Evolutionary conservation across 2,113 vertebrate species (phyloP), one percentile per base, ranked within the genome.

Genomic region (Bos javanicus): DNA sequence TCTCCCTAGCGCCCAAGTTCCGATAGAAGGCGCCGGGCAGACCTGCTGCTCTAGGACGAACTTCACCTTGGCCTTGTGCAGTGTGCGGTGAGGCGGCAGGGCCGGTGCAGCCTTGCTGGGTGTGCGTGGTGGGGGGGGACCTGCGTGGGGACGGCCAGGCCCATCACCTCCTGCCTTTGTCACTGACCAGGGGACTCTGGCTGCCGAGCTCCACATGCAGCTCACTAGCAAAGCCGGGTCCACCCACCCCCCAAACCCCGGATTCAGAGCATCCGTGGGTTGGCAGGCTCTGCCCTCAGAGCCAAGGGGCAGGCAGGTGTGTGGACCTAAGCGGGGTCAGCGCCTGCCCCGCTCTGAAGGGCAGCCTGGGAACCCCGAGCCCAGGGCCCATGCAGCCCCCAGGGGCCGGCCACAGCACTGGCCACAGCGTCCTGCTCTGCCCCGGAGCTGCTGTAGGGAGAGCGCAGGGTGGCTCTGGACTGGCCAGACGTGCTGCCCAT

Each of bases 11-110:
- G 54, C 50, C 14, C 5, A 17, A 5, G 71, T 23, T 21, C 36
- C 0, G 1, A 6, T 1, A 9, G 62, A 36, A 85, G 76, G 21
- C 28, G 0, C n/a, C 0, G 0, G 16, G 33, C 39, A 7, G n/a
- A 25, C 17, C 9, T 30, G 14, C 83, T 14, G 5, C 5, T 15
- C 25, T 1, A 43, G 39, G 76, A 23, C 4, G 1, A 1, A 12
- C 28, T 13, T 25, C 0, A 1, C 17, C 26, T 16, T 17, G 1
- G 1, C 6, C 71, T 26, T 28, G 14, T 5, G 25, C 33, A 0
- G 14, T 1, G 25, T 1, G 0, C 0, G 30, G 28, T 14, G 5
- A 12, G 17, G 17, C 23, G 14, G 62, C 43, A 26, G 57, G 9
- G 16, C 60, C 3, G 0, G 60, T 2, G 11, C 3, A 1, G 52